Evolutionary conservation across 2,113 vertebrate genomes (phyloP).

Genomic region (Emydura subglobosa): DNA sequence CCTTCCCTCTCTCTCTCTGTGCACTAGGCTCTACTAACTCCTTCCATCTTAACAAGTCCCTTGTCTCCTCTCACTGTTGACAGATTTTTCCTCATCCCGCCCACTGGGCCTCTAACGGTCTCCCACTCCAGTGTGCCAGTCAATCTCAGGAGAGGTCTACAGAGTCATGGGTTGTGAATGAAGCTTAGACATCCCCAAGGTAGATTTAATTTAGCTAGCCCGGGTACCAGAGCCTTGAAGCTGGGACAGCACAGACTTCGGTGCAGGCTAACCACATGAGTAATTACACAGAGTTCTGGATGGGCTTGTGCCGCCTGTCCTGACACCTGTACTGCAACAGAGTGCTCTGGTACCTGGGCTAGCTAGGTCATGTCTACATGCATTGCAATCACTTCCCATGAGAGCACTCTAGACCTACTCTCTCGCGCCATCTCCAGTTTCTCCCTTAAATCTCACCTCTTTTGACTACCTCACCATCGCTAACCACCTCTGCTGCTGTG

Average conservation of each 20-base stretch:
- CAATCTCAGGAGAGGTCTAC: background rate
- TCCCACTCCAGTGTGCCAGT: background rate
- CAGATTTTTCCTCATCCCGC: background rate
- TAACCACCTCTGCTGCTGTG: background rate
- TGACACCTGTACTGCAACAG: too few species aligned
- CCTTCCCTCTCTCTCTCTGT: background rate
- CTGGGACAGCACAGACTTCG: too few species aligned
- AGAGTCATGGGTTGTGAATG: background rate
- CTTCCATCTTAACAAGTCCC: background rate
- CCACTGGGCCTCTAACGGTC: background rate
- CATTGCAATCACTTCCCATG: too few species aligned
- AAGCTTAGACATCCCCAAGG: background rate
- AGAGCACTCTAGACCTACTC: too few species aligned
- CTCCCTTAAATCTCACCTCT: background rate
- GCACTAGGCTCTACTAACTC: background rate
- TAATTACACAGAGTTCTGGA: too few species aligned
- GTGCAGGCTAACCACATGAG: too few species aligned
- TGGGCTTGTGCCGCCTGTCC: too few species aligned
- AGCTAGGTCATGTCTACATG: too few species aligned
- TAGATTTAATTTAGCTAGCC: too few species aligned
- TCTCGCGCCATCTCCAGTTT: background rate
- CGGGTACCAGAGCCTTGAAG: too few species aligned
- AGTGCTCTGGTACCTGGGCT: too few species aligned
- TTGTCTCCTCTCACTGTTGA: background rate
- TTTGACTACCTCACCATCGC: background rate